Evolutionary conservation across 2,113 vertebrate species (phyloP).

Genomic region (Phylloscopus trochiloides): DNA sequence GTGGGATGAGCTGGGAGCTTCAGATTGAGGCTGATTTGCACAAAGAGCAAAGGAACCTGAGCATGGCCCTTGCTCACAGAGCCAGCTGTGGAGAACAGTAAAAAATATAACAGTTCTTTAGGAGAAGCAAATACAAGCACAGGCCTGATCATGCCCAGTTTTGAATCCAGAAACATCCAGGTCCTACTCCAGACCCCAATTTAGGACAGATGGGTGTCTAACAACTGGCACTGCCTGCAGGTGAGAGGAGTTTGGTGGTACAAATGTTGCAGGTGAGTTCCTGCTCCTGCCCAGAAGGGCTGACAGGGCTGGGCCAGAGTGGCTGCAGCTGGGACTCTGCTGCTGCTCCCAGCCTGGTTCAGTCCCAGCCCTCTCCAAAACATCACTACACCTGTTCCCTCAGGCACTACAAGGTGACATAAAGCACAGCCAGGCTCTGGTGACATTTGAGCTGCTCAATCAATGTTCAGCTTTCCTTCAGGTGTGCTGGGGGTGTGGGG

Average conservation of each 20-base stretch:
- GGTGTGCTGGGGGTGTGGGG: background rate
- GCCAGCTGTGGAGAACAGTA: background rate
- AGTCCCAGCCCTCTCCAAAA: background rate
- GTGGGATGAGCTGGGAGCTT: background rate
- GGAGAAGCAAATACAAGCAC: background rate
- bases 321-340: background rate
- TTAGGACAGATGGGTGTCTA: background rate
- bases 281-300: background rate
- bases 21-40: background rate
- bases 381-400: background rate
- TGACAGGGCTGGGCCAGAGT: background rate
- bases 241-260: background rate
- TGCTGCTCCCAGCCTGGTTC: background rate
- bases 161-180: background rate
- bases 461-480: background rate
- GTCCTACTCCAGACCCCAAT: background rate
- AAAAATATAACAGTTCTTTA: background rate
- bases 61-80: background rate
- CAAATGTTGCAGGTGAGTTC: background rate
- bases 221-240: background rate
- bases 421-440: background rate
- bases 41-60: background rate
- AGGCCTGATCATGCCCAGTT: background rate
- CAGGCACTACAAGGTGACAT: background rate
- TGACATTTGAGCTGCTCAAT: background rate